Conservation (phyloP, 64 coral and sea anemone species). For the Pocillopora verrucosa region DNA sequence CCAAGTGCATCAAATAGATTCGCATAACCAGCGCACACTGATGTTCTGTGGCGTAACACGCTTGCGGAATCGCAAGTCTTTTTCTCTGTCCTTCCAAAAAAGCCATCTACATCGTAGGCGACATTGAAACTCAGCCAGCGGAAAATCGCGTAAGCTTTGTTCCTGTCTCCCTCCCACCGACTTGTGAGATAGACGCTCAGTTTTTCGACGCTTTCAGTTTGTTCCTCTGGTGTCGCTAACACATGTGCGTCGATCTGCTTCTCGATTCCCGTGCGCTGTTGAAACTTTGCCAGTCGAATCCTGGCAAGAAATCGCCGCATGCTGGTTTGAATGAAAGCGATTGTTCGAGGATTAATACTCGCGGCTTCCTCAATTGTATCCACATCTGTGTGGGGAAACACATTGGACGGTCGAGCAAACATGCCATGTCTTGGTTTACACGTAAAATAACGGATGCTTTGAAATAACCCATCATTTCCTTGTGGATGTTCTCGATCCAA, state of each 20-base stretch:
- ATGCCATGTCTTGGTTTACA: conserved; percentile 69
- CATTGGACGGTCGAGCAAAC: conserved; percentile 52
- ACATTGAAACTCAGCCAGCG: conserved; percentile 80
- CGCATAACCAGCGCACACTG: conserved; percentile 71
- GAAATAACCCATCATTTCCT: conserved; percentile 64
- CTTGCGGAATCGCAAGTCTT: conserved; percentile 51
- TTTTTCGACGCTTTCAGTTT: conserved; percentile 19
- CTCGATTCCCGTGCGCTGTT: conserved; percentile 35
- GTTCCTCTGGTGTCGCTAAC: conserved; percentile 19
- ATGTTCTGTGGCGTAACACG: conserved; percentile 39
- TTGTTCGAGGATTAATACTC: conserved; percentile 48
- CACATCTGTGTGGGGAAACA: conserved; percentile 43
- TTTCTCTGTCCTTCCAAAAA: conserved; percentile 60
- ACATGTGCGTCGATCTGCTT: conserved; percentile 67
- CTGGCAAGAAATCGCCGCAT: conserved; percentile 59
- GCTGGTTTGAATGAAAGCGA: conserved; percentile 60
- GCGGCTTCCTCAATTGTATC: background rate
- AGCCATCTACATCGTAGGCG: conserved; percentile 67
- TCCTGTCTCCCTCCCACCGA: conserved; percentile 49
- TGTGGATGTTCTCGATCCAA: conserved; percentile 49
- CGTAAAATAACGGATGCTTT: conserved; percentile 44
- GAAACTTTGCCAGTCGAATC: conserved; percentile 42
- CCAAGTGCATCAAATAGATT: conserved; percentile 79
- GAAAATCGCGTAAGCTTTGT: conserved; percentile 74
- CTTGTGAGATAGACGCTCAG: conserved; percentile 58